phyloP scores from a whole-genome alignment of 2,797 vertebrate genomes.

The Rhincodon typus region DNA sequence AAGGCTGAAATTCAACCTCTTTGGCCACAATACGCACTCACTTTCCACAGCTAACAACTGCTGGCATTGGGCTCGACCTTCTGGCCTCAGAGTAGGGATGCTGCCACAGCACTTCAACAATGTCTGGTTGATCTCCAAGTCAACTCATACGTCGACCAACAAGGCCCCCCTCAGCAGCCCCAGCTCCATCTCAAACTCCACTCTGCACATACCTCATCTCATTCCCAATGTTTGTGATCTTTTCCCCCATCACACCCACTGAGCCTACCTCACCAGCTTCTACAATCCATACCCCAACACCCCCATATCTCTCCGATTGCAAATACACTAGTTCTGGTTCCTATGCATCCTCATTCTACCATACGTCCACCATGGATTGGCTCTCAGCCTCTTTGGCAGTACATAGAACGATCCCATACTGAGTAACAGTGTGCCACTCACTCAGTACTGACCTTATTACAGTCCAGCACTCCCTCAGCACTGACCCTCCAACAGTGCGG shows the following conservation, averaged over 20 bases:
- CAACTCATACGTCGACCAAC: neutral
- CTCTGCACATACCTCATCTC: neutral
- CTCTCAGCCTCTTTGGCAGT: neutral
- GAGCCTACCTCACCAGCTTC: neutral
- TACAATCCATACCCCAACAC: neutral
- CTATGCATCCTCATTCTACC: neutral
- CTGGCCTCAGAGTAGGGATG: no score
- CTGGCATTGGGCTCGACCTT: no score
- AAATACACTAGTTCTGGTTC: neutral
- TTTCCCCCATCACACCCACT: neutral
- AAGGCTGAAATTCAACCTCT: no score
- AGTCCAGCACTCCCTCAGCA: no score
- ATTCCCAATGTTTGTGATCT: neutral
- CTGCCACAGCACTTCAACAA: neutral
- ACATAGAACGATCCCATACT: neutral
- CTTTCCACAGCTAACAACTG: no score
- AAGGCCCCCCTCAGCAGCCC: neutral
- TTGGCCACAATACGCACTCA: no score
- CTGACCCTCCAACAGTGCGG: no score
- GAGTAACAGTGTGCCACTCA: neutral
- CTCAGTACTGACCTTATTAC: neutral
- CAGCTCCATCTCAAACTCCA: neutral
- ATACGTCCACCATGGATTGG: neutral
- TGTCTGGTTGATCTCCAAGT: neutral
- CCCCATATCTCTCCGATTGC: neutral